Conservation (phyloP, 2,888 invertebrate species). For the Platypus cylindrus region DNA sequence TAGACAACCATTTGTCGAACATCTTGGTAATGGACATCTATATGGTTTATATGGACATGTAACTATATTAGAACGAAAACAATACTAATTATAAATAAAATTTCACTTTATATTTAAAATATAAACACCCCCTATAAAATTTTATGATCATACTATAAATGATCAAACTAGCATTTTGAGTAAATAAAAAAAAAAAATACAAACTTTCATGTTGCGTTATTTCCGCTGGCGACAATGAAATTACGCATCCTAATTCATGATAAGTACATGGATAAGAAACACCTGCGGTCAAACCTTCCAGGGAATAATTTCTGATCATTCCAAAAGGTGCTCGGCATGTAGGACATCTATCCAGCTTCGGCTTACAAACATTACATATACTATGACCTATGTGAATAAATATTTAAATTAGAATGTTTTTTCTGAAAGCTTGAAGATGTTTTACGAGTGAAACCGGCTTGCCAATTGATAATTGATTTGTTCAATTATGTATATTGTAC, state of each 20-base stretch:
- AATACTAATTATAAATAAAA: neutral
- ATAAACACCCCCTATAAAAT: neutral
- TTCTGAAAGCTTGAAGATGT: no score
- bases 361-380: slow-evolving; percentile 26
- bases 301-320: slow-evolving; percentile 26
- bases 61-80: slow-evolving; percentile 10
- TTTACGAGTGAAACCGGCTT: no score
- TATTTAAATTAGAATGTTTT: no score
- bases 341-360: slow-evolving; percentile 27
- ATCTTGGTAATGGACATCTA: slow-evolving; percentile 23
- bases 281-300: slow-evolving; percentile 26
- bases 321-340: slow-evolving; percentile 27
- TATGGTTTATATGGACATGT: slow-evolving; percentile 23
- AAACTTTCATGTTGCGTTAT: slow-evolving; percentile 23
- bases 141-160: slow-evolving; percentile 1
- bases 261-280: slow-evolving; percentile 27
- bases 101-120: neutral
- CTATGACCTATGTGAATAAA: slow-evolving; percentile 21
- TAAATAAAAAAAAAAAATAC: slow-evolving; percentile 1
- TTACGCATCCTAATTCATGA: slow-evolving; percentile 25
- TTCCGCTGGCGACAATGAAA: slow-evolving; percentile 19
- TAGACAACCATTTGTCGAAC: slow-evolving; percentile 20
- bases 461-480: neutral
- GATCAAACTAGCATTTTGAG: slow-evolving; percentile 1
- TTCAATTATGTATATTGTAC: slow-evolving; percentile 1